phyloP scores from a whole-genome alignment of 2,113 vertebrate species.

The Labrus mixtus region DNA sequence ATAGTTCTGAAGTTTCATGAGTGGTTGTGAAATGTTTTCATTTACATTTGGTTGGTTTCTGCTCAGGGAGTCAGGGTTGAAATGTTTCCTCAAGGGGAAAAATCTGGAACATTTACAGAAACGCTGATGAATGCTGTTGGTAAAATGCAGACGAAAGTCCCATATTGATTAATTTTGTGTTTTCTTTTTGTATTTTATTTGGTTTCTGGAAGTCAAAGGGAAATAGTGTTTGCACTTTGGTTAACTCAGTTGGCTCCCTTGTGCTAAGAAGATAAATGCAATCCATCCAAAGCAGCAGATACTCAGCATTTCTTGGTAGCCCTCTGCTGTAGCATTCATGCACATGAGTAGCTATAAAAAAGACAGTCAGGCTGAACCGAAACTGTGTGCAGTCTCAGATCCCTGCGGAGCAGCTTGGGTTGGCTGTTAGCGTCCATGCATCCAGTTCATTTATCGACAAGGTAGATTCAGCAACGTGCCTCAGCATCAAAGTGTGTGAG shows the following conservation, averaged over 20 bases:
- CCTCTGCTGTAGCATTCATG: constrained; percentile 20
- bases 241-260: constrained; percentile 9
- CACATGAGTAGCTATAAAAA: constrained; percentile 15
- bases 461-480: constrained; percentile 71
- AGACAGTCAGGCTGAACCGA: constrained; percentile 12
- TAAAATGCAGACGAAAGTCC: constrained; percentile 34
- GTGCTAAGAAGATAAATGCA: constrained; percentile 9
- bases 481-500: constrained; percentile 72
- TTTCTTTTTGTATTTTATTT: neutral
- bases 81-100: constrained; percentile 39
- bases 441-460: constrained; percentile 60
- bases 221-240: constrained; percentile 30
- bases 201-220: constrained; percentile 15
- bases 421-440: constrained; percentile 42
- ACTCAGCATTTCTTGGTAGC: constrained; percentile 3
- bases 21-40: constrained; percentile 3
- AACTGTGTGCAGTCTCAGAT: constrained; percentile 53
- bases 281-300: constrained; percentile 10
- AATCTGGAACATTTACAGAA: constrained; percentile 48
- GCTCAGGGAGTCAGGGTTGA: constrained; percentile 55
- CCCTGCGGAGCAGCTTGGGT: constrained; percentile 44
- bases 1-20: constrained; percentile 3
- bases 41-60: constrained; percentile 41
- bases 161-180: constrained; percentile 7
- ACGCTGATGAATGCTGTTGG: constrained; percentile 27